Base-by-base conservation (phyloP, 2,888 invertebrate species). In the Conistra vaccinii region DNA sequence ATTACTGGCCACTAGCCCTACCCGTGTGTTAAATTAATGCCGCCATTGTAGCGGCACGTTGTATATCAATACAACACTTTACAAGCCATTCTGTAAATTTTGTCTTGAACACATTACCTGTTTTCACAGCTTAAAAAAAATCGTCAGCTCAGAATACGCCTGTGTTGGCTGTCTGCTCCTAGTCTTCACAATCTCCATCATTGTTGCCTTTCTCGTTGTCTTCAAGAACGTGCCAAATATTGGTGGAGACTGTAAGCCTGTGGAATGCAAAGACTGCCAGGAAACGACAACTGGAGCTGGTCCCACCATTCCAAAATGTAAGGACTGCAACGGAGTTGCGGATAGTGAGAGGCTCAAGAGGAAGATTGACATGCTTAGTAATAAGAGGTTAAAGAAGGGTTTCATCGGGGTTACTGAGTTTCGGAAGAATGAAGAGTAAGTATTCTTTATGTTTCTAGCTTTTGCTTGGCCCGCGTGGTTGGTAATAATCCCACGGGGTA, bases 71-170 rank as follows among this genome's bases (percentile, higher is more conserved):
- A n/a, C 32, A 32, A 32, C 32, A 3, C 32, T 32, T 32, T 32
- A 32, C 4, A 55, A 57, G 3, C 7, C 9, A n/a, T n/a, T n/a
- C n/a, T n/a, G n/a, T n/a, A n/a, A n/a, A n/a, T n/a, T n/a, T n/a
- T n/a, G n/a, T n/a, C n/a, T n/a, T n/a, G n/a, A n/a, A n/a, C n/a
- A n/a, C n/a, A n/a, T n/a, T n/a, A 58, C 2, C 12, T 66, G 0
- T 10, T 48, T 82, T 6, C 1, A 6, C 90, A 95, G 95, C 0
- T 75, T 95, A 3, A 93, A 92, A 66, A 91, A 88, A 23, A 72
- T 94, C 0, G 67, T 91, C 0, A 87, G 85, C 4, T 92, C 93
- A 0, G 93, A 95, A 42, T 93, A 92, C 75, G 87, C 92, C 0
- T 93, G 95, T 66, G 80, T 94, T 0, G 86, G 79, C 0, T 93